Evolutionary conservation across 2,113 vertebrate genomes (phyloP).

Genomic region (rat (Rattus norvegicus)): DNA sequence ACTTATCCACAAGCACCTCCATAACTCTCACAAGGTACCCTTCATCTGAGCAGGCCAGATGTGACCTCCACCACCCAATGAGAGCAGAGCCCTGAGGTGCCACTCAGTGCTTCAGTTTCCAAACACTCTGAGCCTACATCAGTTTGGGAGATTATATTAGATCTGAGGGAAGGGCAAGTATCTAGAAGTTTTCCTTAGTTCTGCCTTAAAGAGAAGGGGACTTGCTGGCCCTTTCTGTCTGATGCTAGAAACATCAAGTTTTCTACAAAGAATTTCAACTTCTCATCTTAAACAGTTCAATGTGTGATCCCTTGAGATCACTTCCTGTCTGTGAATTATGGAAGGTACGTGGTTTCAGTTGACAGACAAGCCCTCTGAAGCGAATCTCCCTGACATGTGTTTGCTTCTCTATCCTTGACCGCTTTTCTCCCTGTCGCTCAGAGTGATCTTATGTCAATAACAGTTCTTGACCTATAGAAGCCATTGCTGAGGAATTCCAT

Average conservation of each 20-base stretch:
- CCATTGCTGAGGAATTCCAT: conserved; percentile 86
- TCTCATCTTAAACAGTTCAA: conserved; percentile 66
- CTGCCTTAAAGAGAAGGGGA: neutral
- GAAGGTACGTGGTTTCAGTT: conserved; percentile 79
- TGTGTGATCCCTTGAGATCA: conserved; percentile 68
- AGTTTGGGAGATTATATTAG: neutral
- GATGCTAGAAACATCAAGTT: neutral
- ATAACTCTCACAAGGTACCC: neutral
- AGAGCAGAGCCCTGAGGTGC: neutral
- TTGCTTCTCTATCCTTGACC: conserved; percentile 81
- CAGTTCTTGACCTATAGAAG: conserved; percentile 83
- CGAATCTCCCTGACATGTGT: conserved; percentile 49
- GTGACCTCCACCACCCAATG: neutral
- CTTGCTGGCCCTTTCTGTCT: conserved; percentile 69
- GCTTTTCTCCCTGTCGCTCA: conserved; percentile 76
- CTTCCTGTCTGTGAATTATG: conserved; percentile 75
- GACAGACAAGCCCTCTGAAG: conserved; percentile 76
- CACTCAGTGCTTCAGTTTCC: neutral
- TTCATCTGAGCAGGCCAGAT: too few species aligned
- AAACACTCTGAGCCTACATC: neutral
- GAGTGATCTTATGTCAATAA: conserved; percentile 82
- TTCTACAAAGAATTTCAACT: conserved; percentile 66
- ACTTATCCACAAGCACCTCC: neutral
- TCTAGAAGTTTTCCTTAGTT: conserved; percentile 6
- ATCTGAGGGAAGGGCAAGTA: neutral